Evolutionary conservation across 2,113 vertebrate genomes (phyloP).

Genomic region (Podarcis cretensis): DNA sequence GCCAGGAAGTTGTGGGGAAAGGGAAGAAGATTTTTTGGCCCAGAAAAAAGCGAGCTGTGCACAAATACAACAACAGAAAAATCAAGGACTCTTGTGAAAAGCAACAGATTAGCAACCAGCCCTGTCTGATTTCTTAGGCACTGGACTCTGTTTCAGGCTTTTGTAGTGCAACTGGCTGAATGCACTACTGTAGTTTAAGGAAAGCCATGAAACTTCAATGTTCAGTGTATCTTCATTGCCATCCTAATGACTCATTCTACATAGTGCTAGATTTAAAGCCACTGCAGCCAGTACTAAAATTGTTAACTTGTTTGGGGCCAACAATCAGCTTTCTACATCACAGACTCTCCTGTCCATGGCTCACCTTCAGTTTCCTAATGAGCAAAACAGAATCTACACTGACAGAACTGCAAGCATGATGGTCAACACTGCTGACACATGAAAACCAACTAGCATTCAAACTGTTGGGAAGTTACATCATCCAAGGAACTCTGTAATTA

Average conservation of each 20-base stretch:
- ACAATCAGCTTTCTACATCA: conserved; percentile 19
- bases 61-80: not conserved
- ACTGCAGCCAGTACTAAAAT: conserved; percentile 59
- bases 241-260: conserved; percentile 42
- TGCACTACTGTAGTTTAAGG: not conserved
- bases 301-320: not conserved
- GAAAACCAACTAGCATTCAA: conserved; percentile 31
- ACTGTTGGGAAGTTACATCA: conserved; percentile 50
- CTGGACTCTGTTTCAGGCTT: not conserved
- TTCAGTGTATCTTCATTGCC: not conserved
- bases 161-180: not conserved
- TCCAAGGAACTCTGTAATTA: conserved; percentile 48
- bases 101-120: not conserved
- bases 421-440: conserved; percentile 47
- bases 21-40: not conserved
- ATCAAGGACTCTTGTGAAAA: not conserved
- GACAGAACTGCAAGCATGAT: conserved; percentile 32
- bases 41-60: not conserved
- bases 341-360: conserved; percentile 51
- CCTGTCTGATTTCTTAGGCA: not conserved
- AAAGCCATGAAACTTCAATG: not conserved
- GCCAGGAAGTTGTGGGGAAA: too few species aligned
- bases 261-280: conserved; percentile 35
- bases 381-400: conserved; percentile 35
- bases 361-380: conserved; percentile 43